Evolutionary conservation across 2,113 vertebrate species (phyloP).

Genomic region (Hepsetus odoe): DNA sequence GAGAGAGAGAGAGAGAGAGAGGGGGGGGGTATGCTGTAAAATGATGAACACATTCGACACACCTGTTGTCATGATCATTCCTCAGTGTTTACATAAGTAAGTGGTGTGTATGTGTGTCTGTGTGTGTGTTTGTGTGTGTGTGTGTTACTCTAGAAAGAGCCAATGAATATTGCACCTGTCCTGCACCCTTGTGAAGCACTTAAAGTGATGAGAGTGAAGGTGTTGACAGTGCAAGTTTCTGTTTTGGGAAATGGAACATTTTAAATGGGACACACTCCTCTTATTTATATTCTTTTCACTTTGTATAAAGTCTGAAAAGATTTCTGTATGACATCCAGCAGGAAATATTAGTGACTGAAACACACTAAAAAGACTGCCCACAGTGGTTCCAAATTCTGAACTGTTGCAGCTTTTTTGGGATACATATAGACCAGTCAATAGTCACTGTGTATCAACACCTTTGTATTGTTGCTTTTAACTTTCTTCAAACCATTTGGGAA

Average conservation of each 20-base stretch:
- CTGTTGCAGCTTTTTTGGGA: too few relatives aligned
- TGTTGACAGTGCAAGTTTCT: neutral
- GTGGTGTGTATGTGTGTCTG: neutral
- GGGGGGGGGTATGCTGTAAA: neutral
- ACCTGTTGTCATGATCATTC: slow-evolving; percentile 22
- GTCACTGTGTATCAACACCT: too few relatives aligned
- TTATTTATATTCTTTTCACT: neutral
- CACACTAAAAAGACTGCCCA: too few relatives aligned
- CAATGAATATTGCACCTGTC: slow-evolving; percentile 31
- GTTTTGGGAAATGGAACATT: neutral
- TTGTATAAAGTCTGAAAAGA: too few relatives aligned
- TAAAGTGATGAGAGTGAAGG: slow-evolving; percentile 16
- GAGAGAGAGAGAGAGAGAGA: too few relatives aligned
- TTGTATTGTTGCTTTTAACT: too few relatives aligned
- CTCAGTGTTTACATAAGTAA: slow-evolving; percentile 35
- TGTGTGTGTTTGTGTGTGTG: too few relatives aligned
- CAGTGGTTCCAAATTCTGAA: neutral
- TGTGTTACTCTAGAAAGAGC: slow-evolving; percentile 2
- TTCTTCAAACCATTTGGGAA: too few relatives aligned
- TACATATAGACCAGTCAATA: too few relatives aligned
- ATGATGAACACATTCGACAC: neutral
- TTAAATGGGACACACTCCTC: neutral
- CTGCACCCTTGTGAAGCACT: neutral
- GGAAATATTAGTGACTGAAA: neutral
- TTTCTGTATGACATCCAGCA: neutral